Conservation (phyloP, 2,888 invertebrate species). For the Anodontia alba region DNA sequence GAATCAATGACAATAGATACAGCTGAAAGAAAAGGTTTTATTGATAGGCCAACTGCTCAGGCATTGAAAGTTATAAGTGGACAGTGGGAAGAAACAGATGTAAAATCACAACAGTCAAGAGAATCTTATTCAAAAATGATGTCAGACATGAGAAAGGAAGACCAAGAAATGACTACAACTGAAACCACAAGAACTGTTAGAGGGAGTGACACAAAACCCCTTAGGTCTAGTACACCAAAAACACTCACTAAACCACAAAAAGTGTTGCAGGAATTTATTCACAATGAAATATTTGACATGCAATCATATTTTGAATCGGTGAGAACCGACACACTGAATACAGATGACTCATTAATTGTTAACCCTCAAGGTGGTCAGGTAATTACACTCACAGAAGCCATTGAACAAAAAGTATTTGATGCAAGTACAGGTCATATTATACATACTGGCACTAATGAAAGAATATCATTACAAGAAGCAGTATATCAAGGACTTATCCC, state of each 20-base stretch:
- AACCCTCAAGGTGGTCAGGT: constrained; percentile 89
- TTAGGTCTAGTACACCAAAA: constrained; percentile 2
- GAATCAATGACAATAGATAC: constrained; percentile 92
- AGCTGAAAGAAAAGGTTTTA: constrained; percentile 86
- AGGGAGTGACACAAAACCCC: not conserved
- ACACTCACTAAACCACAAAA: not conserved
- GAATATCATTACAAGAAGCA: constrained; percentile 92
- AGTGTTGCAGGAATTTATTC: constrained; percentile 26
- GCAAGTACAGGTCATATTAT: constrained; percentile 91
- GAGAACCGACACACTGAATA: constrained; percentile 85
- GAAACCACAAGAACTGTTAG: constrained; percentile 32
- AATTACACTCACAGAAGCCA: constrained; percentile 95
- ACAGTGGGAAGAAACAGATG: constrained; percentile 37
- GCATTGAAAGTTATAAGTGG: constrained; percentile 63
- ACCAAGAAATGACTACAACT: constrained; percentile 31
- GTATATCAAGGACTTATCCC: constrained; percentile 85
- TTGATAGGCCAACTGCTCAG: constrained; percentile 74
- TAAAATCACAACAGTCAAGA: constrained; percentile 10
- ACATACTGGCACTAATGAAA: constrained; percentile 88
- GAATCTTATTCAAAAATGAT: constrained; percentile 9
- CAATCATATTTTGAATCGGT: constrained; percentile 86
- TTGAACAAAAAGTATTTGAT: constrained; percentile 94
- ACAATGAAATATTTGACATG: constrained; percentile 40
- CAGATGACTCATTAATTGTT: constrained; percentile 69
- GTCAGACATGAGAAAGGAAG: constrained; percentile 34